Base-by-base conservation (phyloP, 2,888 invertebrate species). In the Oscheius sp. region DNA sequence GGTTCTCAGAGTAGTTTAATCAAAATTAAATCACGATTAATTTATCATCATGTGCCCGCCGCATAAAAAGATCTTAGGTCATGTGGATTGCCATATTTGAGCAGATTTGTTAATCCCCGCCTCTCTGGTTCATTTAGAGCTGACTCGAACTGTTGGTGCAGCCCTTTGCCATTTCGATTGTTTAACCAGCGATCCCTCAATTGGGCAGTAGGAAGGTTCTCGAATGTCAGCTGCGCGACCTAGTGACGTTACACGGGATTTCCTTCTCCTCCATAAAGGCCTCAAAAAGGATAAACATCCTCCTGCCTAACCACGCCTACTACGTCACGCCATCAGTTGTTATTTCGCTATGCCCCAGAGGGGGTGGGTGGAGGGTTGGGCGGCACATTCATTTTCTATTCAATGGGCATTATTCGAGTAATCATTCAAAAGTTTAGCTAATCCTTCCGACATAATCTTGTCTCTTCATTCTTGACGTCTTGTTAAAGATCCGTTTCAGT, bases 51-150 rank as follows among this genome's bases (percentile, higher is more conserved):
- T 35, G 35, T 9, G 35, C 35, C 35, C 35, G 35, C 35, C 35
- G 35, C 9, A 35, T 35, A 35, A 35, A 35, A 35, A 6, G 35
- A 35, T 35, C 35, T 35, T 9, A 35, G 35, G 35, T 3, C 35
- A 35, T 35, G 35, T 35, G 35, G 9, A 35, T 35, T 35, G 35
- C 35, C 35, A 35, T 35, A 35, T 49, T 49, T 49, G 21, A 49
- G 21, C 21, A 49, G 49, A 49, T 49, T 13, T 77, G 79, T 81
- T 82, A n/a, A 82, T 77, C 25, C n/a, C 78, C 77, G 49, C 82
- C 80, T 6, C 74, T 70, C 76, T 76, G 81, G 61, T 72, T 73
- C 25, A 81, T 61, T 79, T 82, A 63, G 45, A 78, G 16, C 25
- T 55, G 21, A 7, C 18, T 23, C 45, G 43, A 61, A 41, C 43